These are phyloP conservation scores for Pogoniulus pusillus DNA, from an alignment of 2,797 vertebrate genomes.

Conservation along the genomic window DNA sequence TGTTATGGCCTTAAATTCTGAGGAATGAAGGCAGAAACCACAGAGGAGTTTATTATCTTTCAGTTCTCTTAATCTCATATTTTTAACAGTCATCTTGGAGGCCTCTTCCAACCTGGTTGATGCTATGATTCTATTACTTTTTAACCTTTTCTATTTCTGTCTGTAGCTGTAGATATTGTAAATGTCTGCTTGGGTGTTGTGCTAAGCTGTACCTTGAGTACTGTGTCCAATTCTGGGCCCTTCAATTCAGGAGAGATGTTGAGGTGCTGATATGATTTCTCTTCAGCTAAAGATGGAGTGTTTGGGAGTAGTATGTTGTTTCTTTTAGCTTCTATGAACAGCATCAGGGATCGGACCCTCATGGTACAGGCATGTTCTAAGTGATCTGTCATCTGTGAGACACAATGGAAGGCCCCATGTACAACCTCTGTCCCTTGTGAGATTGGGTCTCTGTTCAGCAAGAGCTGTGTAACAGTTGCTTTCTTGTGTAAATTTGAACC, in stretches of 20 bases:
- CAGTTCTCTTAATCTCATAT: not conserved
- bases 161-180: too few species aligned
- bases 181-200: too few species aligned
- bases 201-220: too few species aligned
- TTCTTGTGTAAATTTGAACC: constrained; percentile 22
- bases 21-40: constrained; percentile 21
- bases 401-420: not conserved
- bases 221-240: too few species aligned
- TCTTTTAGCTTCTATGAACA: not conserved
- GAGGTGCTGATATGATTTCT: too few species aligned
- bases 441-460: not conserved
- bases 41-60: constrained; percentile 8
- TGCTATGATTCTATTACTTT: too few species aligned
- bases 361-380: not conserved
- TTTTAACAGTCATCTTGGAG: not conserved
- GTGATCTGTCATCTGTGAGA: not conserved
- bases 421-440: not conserved
- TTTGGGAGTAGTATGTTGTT: not conserved
- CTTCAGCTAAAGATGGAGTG: not conserved
- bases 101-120: too few species aligned
- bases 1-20: constrained; percentile 2
- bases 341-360: not conserved
- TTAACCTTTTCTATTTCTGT: too few species aligned
- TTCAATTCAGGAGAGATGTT: too few species aligned
- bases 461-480: not conserved